These are phyloP conservation scores for Gymnothorax reevesii DNA, from an alignment of 2,797 vertebrate species.

Conservation along the genomic window DNA sequence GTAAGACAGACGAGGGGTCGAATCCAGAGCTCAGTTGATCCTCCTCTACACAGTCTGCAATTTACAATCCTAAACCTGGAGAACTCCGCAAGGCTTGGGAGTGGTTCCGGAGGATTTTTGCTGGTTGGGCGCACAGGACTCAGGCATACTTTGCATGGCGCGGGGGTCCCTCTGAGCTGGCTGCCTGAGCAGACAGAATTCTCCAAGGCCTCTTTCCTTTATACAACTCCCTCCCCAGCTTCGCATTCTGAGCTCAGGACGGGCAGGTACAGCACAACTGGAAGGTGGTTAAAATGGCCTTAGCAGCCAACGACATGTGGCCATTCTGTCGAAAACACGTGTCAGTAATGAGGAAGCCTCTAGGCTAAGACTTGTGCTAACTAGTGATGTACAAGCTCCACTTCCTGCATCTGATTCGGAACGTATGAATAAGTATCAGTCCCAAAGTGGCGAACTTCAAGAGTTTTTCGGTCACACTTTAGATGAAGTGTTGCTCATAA, in stretches of 20 bases:
- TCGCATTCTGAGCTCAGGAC: neutral
- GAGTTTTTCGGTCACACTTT: neutral
- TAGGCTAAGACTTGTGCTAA: neutral
- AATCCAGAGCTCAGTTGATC: neutral
- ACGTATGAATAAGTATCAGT: neutral
- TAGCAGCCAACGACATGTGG: neutral
- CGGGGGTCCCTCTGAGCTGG: neutral
- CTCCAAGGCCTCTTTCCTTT: neutral
- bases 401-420: neutral
- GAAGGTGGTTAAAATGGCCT: neutral
- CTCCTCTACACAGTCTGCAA: neutral
- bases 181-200: neutral
- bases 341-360: neutral
- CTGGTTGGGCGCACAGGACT: neutral
- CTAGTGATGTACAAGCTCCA: neutral
- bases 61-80: slow-evolving; percentile 1
- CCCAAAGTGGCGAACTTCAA: neutral
- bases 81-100: neutral
- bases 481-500: too few species aligned
- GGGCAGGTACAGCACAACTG: neutral
- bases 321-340: neutral
- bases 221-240: neutral
- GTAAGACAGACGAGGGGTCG: neutral
- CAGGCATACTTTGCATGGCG: neutral
- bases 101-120: neutral